Evolutionary conservation across 2,797 vertebrate genomes (phyloP).

Genomic region (Lacerta agilis): DNA sequence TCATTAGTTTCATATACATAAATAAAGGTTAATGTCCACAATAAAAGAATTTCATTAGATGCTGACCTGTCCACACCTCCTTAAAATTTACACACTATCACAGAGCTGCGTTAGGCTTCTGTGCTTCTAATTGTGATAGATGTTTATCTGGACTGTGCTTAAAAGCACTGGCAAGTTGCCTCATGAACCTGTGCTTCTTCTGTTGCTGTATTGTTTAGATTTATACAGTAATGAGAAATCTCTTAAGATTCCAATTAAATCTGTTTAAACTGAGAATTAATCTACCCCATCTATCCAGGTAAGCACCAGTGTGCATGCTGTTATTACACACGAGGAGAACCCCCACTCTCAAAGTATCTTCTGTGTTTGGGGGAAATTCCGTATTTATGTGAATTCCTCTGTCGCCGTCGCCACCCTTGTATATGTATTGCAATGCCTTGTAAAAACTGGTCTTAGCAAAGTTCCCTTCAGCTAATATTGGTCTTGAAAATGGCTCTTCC

Average conservation of each 20-base stretch:
- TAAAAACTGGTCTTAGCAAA: neutral
- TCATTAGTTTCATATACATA: slow-evolving; percentile 36
- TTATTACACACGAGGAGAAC: neutral
- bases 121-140: neutral
- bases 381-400: neutral
- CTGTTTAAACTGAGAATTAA: neutral
- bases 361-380: neutral
- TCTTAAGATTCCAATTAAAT: neutral
- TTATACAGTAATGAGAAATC: neutral
- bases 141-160: neutral
- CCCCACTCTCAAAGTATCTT: neutral
- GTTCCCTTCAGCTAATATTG: rapidly evolving
- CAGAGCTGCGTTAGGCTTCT: neutral
- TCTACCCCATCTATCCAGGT: neutral
- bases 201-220: neutral
- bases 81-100: neutral
- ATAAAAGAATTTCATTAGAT: neutral
- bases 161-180: neutral
- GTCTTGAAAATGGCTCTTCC: neutral
- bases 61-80: neutral
- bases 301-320: neutral
- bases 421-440: neutral
- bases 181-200: no score
- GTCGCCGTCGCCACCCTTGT: neutral
- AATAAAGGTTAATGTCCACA: neutral